Evolutionary conservation across 2,888 invertebrate species (phyloP).

Genomic region (Latheticus oryzae): DNA sequence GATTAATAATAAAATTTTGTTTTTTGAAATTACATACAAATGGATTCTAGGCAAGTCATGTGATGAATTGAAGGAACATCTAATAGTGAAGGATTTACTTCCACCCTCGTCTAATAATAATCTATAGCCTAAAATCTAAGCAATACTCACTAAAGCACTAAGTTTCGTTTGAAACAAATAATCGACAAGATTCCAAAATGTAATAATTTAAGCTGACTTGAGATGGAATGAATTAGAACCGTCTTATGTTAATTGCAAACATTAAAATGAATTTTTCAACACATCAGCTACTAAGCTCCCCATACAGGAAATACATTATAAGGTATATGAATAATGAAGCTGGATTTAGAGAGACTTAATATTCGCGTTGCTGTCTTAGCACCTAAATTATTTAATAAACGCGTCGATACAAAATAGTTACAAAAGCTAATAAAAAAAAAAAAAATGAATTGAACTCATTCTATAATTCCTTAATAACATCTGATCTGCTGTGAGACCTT

Average conservation of each 20-base stretch:
- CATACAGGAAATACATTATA: slow-evolving; percentile 23
- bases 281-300: slow-evolving; percentile 15
- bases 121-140: slow-evolving; percentile 16
- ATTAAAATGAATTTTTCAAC: slow-evolving; percentile 27
- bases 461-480: no score
- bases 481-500: no score
- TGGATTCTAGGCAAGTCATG: no score
- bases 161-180: slow-evolving; percentile 20
- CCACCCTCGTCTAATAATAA: slow-evolving; percentile 23
- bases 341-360: slow-evolving; percentile 27
- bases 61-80: no score
- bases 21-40: no score
- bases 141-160: slow-evolving; percentile 17
- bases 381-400: slow-evolving; percentile 20
- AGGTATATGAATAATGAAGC: slow-evolving; percentile 25
- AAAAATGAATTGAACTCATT: no score
- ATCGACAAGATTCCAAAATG: slow-evolving; percentile 25
- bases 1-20: no score
- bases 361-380: slow-evolving; percentile 12
- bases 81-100: slow-evolving; percentile 4
- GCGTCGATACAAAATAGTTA: not conserved
- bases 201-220: slow-evolving; percentile 18
- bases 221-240: slow-evolving; percentile 21
- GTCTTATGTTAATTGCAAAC: slow-evolving; percentile 22
- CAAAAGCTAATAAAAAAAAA: not conserved